These are phyloP conservation scores for Bombycilla garrulus DNA, from an alignment of 2,113 vertebrate species.

Conservation along the genomic window DNA sequence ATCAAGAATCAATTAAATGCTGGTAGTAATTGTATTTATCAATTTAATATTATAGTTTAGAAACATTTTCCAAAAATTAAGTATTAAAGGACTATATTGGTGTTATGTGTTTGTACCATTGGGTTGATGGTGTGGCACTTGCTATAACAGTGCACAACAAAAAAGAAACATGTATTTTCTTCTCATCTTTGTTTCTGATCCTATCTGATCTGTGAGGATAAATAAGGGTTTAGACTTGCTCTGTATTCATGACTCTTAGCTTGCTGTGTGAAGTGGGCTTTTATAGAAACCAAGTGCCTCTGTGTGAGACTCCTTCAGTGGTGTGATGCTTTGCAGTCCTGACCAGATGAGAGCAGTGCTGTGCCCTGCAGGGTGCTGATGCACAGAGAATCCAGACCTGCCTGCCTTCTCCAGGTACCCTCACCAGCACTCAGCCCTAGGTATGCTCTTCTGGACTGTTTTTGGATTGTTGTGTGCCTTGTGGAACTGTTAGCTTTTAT, in stretches of 20 bases:
- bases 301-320: neutral
- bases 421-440: neutral
- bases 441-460: neutral
- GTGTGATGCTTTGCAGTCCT: neutral
- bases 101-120: neutral
- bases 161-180: neutral
- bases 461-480: neutral
- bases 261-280: neutral
- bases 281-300: neutral
- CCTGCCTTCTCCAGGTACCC: neutral
- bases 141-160: neutral
- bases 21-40: constrained; percentile 74
- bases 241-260: neutral
- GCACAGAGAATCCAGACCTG: neutral
- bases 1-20: constrained; percentile 81
- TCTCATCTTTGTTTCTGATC: neutral
- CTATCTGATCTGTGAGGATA: neutral
- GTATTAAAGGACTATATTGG: neutral
- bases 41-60: constrained; percentile 53
- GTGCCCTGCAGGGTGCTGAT: neutral
- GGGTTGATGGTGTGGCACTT: neutral
- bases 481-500: neutral
- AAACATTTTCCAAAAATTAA: constrained; percentile 23
- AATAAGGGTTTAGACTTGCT: neutral
- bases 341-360: neutral